Evolutionary conservation across 2,113 vertebrate genomes (phyloP), one percentile per base, ranked within the genome.

Genomic region (Myrmecophaga tridactyla): DNA sequence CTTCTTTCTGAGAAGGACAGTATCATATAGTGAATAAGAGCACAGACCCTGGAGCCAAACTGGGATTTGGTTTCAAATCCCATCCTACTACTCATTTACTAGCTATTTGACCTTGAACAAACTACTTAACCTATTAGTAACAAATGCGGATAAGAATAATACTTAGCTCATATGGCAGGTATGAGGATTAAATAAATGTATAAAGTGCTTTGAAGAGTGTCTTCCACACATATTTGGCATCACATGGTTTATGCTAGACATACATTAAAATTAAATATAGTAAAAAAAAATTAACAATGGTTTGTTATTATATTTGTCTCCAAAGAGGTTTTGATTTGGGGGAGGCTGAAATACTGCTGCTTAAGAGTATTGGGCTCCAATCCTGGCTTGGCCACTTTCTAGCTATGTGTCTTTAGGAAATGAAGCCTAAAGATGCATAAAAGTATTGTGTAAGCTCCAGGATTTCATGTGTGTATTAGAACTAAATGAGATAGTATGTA

Each of bases 231-330:
- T 46, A 90, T 76, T 78, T 87, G 58, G 14, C 51, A 51, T 51
- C 72, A 53, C 29, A 81, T 43, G 36, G 20, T 53, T 84, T 56
- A 78, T 93, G 43, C 1, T 31, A 70, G 4, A 85, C 70, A 58
- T 72, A 41, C n/a, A 81, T 65, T 67, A 46, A 70, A 67, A 25
- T 65, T 89, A 78, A 63, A 77, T 72, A 86, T 70, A 23, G n/a
- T 86, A 14, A 73, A 75, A 92, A 31, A 73, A 92, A 31, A 73
- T n/a, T 36, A 94, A 81, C 90, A 94, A 81, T 92, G 29, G 21
- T 48, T 76, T 92, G 41, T 29, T 12, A 72, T 78, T 82, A 14
- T 21, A 62, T 93, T 78, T 91, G 51, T 85, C 60, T 86, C 62
- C 67, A 88, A 70, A 65, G 14, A 94, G n/a, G 29, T 56, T 93